Evolutionary conservation across 1,140 invertebrate species (phyloP).

Genomic region (Tetramorium simillimum): DNA sequence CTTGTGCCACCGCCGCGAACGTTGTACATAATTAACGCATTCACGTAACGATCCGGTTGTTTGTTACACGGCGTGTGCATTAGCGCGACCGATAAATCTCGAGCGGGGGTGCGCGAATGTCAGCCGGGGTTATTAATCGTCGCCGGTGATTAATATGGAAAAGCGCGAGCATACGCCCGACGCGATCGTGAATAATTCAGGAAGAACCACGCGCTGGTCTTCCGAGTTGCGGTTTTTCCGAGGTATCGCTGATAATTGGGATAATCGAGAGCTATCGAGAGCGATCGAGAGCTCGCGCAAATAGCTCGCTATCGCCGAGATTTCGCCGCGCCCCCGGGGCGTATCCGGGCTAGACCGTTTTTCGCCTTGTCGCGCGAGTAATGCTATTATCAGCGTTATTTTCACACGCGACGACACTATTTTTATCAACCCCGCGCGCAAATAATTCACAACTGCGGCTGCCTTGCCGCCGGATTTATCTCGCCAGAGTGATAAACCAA

Average conservation of each 20-base stretch:
- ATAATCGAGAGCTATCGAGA: background rate
- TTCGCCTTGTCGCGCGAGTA: background rate
- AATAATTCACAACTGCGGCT: conserved; percentile 26
- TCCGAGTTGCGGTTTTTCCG: background rate
- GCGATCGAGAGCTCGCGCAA: background rate
- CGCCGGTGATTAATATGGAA: conserved; percentile 9
- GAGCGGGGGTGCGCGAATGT: background rate
- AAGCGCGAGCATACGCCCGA: background rate
- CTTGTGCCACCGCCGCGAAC: conserved; percentile 70
- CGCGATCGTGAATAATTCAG: conserved; percentile 29
- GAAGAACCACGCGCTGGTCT: background rate
- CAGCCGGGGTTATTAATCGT: conserved; percentile 39
- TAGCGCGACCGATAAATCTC: conserved; percentile 32
- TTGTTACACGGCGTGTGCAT: conserved; percentile 32
- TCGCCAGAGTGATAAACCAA: background rate
- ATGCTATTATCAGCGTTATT: background rate
- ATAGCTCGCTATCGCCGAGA: background rate
- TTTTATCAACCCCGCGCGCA: background rate
- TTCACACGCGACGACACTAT: background rate
- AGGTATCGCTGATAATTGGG: background rate
- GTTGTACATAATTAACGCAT: conserved; percentile 24
- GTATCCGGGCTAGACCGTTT: background rate
- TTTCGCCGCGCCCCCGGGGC: background rate
- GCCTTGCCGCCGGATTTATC: background rate
- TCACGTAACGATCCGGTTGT: conserved; percentile 46